Evolutionary conservation across 2,888 invertebrate species (phyloP), one percentile per base, ranked within the genome.

Genomic region (Mesoligia furuncula): DNA sequence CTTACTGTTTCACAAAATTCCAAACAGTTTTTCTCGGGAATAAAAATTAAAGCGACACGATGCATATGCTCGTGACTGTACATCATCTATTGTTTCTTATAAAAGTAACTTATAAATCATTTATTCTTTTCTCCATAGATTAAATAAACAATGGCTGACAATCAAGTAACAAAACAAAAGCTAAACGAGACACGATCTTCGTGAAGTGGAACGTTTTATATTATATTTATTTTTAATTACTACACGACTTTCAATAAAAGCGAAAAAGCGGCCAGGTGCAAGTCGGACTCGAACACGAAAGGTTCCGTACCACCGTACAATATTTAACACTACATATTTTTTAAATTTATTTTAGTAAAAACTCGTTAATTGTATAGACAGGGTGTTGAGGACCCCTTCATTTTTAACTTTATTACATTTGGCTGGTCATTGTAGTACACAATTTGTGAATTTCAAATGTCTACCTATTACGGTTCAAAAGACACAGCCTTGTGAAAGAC

Each of bases 151-250:
- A 96, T 95, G 91, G 95, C 91, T 92, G 94, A 94, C 95, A 94
- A 95, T 94, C 94, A 95, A 95, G 89, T 91, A 93, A 93, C 90
- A 91, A 95, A 95, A 96, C 94, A 95, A 96, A 95, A 94, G 94
- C 92, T 87, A 91, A 92, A 89, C 91, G 92, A 89, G 92, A 92
- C 91, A 92, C 89, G 92, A 92, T 92, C 90, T 88, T 80, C 84
- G 93, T 91, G 93, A 94, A 96, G 94, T 94, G 95, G 90, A 95
- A 92, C 95, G 93, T 94, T 96, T 95, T 95, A 94, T 96, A 95
- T 95, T 95, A 95, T 96, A 96, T 96, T 96, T 96, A 96, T 95
- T 95, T 96, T 96, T 96, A 96, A 96, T 96, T 96, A 96, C 93
- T 94, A 96, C 96, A 96, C 93, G 92, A 90, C 80, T 90, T 81